These are phyloP conservation scores for Labeo rohita DNA, from an alignment of 2,113 vertebrate genomes.

Conservation along the genomic window DNA sequence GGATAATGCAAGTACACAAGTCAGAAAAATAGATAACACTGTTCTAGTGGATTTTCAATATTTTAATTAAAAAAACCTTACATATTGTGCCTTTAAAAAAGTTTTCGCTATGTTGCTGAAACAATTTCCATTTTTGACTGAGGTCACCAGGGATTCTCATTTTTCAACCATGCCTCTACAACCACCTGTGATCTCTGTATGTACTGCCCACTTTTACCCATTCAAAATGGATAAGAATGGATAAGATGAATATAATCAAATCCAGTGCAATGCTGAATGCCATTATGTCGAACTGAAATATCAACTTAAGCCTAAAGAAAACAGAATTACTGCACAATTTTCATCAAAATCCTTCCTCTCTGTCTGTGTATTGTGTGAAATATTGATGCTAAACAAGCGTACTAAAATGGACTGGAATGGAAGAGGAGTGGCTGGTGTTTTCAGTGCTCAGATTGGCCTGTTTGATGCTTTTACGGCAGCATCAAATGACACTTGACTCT, in stretches of 20 bases:
- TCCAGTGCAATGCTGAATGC: not conserved
- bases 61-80: no score
- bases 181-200: not conserved
- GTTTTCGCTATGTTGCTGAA: no score
- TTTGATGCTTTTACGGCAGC: conserved; percentile 1
- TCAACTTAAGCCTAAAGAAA: not conserved
- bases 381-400: not conserved
- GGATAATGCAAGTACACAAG: no score
- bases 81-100: no score
- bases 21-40: no score
- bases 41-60: no score
- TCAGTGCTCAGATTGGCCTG: not conserved
- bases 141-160: no score
- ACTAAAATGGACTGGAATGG: not conserved
- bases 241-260: not conserved
- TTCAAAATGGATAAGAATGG: not conserved
- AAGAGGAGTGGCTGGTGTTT: conserved; percentile 4
- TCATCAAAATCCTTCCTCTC: not conserved
- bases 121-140: no score
- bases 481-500: conserved; percentile 33
- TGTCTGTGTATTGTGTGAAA: not conserved
- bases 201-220: not conserved
- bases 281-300: not conserved
- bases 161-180: not conserved
- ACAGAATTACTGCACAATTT: not conserved